A percentile compares a stretch with the other conserved stretches of the same genome.
phyloP scores from a whole-genome alignment of 2,888 invertebrate genomes.

The Oscheius myriophilus region DNA sequence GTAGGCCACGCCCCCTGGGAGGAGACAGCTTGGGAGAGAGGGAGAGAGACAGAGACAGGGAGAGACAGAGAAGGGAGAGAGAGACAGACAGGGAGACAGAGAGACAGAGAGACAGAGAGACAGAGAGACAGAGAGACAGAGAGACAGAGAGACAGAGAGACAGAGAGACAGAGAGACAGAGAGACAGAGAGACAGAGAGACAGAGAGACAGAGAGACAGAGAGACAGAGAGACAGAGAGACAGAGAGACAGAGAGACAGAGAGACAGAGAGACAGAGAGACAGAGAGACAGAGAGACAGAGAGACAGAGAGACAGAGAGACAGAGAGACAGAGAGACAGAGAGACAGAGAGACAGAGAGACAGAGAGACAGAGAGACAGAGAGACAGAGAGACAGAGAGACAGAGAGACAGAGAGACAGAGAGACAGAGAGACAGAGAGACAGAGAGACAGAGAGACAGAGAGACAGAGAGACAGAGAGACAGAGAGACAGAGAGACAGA shows the following conservation, averaged over 20 bases:
- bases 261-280: neutral
- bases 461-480: neutral
- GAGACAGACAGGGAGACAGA: neutral
- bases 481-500: constrained; percentile 3
- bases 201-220: neutral
- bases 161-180: neutral
- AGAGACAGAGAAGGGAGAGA: neutral
- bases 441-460: neutral
- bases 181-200: neutral
- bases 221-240: constrained; percentile 3
- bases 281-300: neutral
- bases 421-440: no score
- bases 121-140: neutral
- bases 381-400: constrained; percentile 1
- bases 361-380: neutral
- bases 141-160: neutral
- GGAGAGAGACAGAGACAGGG: neutral
- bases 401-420: constrained; percentile 5
- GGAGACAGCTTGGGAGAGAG: neutral
- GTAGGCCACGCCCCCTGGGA: constrained; percentile 16
- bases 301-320: neutral
- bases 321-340: neutral
- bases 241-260: neutral
- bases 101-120: constrained; percentile 1
- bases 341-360: neutral